Percentiles rank a stretch among this genome's conserved stretches.
phyloP scores from a whole-genome alignment of 1,140 invertebrate genomes.

The Eueides isabella region DNA sequence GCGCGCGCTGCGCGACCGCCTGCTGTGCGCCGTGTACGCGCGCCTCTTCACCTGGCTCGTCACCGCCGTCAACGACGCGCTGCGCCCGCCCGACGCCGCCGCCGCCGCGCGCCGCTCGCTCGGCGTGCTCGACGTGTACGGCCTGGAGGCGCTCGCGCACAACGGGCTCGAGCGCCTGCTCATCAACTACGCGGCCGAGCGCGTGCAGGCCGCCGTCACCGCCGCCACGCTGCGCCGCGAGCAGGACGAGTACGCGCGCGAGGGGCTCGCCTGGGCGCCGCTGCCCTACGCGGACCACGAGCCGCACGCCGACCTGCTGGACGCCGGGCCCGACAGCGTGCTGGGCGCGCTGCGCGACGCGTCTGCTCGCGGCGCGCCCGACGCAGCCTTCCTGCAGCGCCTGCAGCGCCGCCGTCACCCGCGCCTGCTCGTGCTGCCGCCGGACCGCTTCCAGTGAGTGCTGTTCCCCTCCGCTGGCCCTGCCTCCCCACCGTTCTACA shows the following conservation, averaged over 20 bases:
- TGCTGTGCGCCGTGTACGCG: conserved; percentile 89
- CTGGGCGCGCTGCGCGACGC: conserved; percentile 83
- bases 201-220: conserved; percentile 90
- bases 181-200: conserved; percentile 96
- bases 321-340: conserved; percentile 65
- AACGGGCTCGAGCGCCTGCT: conserved; percentile 92
- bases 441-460: conserved; percentile 68
- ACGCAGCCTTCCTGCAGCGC: conserved; percentile 88
- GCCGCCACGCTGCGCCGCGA: conserved; percentile 88
- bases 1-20: conserved; percentile 64
- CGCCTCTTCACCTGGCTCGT: conserved; percentile 91
- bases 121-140: conserved; percentile 93
- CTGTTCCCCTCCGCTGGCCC: background rate
- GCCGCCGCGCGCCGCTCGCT: conserved; percentile 83
- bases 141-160: conserved; percentile 91
- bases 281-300: conserved; percentile 59
- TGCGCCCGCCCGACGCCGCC: conserved; percentile 23
- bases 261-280: conserved; percentile 75
- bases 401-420: conserved; percentile 87
- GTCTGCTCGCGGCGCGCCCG: conserved; percentile 79
- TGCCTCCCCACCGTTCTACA: background rate
- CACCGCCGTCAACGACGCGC: conserved; percentile 86
- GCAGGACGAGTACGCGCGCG: conserved; percentile 92
- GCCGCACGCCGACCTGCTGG: conserved; percentile 61
- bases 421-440: conserved; percentile 81